Evolutionary conservation across 2,888 invertebrate genomes (phyloP).

Genomic region (Hemaris fuciformis): DNA sequence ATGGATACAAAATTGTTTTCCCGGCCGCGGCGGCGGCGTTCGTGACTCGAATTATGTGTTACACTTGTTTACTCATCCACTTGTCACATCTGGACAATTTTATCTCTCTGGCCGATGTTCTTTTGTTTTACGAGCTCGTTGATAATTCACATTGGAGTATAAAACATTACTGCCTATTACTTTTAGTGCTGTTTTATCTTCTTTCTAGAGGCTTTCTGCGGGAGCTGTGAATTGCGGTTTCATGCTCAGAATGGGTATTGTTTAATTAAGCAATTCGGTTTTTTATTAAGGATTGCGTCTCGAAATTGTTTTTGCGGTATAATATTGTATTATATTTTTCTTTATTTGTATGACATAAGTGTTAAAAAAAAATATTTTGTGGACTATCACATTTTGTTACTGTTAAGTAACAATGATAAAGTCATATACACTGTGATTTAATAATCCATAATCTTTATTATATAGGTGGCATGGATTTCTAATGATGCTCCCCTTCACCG

Average conservation of each 20-base stretch:
- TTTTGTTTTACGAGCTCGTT: slow-evolving; percentile 23
- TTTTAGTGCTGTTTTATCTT: background rate
- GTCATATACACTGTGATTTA: no score
- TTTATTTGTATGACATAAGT: no score
- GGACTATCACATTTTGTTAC: no score
- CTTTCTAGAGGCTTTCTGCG: background rate
- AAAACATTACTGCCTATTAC: slow-evolving; percentile 10
- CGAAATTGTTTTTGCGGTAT: no score
- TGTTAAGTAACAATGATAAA: no score
- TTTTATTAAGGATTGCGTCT: no score
- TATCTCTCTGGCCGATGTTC: slow-evolving; percentile 1
- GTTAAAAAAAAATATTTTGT: no score
- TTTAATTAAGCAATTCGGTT: background rate
- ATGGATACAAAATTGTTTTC: slow-evolving; percentile 54
- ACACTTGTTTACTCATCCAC: slow-evolving; percentile 38
- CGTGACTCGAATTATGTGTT: slow-evolving; percentile 48
- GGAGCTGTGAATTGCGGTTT: background rate
- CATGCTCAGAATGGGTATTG: background rate
- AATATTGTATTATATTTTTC: no score
- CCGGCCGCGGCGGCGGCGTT: slow-evolving; percentile 32
- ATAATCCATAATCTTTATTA: no score
- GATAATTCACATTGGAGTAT: slow-evolving; percentile 21
- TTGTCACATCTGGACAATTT: slow-evolving; percentile 34
- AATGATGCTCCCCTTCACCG: no score
- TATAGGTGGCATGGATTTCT: no score